Conservation (phyloP, 30 jellyfish, hydroid and myxozoan genomes). For the Chrysaora quinquecirrha region DNA sequence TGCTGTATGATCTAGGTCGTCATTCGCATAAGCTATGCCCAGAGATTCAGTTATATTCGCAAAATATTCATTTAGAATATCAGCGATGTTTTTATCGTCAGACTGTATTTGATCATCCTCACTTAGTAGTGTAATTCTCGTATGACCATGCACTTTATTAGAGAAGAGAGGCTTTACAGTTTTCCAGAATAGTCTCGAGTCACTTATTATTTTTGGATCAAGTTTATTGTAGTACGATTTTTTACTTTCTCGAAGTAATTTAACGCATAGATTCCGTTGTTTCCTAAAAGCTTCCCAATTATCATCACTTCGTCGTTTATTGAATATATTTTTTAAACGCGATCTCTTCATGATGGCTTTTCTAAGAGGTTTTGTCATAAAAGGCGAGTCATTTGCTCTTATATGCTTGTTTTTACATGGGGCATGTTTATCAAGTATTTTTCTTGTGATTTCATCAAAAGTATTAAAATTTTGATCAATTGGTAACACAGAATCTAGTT, state of each 20-base stretch:
- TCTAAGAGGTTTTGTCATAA: conserved; percentile 4
- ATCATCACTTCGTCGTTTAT: conserved; percentile 27
- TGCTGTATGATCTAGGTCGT: neutral
- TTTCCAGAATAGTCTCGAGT: conserved; percentile 34
- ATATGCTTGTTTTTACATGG: conserved; percentile 22
- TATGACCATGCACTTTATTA: conserved; percentile 2
- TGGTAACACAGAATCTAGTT: no score
- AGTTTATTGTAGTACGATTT: no score
- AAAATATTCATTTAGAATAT: conserved; percentile 36
- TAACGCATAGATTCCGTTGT: conserved; percentile 49
- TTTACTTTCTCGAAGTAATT: conserved; percentile 38
- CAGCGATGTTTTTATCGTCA: conserved; percentile 53
- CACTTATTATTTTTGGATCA: conserved; percentile 40
- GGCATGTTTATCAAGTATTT: conserved; percentile 36
- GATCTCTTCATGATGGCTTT: conserved; percentile 58
- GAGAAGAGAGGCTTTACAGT: conserved; percentile 61
- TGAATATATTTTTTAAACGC: conserved; percentile 24
- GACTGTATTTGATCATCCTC: conserved; percentile 13
- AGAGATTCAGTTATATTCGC: conserved; percentile 35
- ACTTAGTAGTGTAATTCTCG: neutral
- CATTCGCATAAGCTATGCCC: conserved; percentile 36
- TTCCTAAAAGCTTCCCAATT: conserved; percentile 28
- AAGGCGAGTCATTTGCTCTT: neutral
- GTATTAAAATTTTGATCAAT: neutral
- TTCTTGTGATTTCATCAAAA: neutral